These are phyloP conservation scores for Proteles cristata DNA, from an alignment of 2,113 vertebrate species.

Conservation along the genomic window DNA sequence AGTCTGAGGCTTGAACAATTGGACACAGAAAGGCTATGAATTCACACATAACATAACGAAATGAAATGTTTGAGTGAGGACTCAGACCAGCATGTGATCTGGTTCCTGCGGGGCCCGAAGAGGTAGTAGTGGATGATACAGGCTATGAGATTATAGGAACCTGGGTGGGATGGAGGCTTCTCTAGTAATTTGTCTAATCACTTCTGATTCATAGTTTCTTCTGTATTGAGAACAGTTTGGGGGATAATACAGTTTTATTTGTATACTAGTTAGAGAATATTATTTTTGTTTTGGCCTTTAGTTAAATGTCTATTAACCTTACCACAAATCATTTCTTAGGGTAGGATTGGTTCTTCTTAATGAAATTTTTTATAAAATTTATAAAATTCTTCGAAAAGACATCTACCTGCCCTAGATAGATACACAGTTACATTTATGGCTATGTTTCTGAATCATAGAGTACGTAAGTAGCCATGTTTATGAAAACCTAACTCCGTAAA, in stretches of 20 bases:
- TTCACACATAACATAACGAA: slow-evolving; percentile 13
- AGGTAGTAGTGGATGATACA: neutral
- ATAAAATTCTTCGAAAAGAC: slow-evolving; percentile 30
- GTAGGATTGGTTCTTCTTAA: neutral
- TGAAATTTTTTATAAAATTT: neutral
- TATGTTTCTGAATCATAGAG: neutral
- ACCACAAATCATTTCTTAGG: neutral
- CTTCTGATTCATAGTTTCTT: neutral
- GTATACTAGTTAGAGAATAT: neutral
- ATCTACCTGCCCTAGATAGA: neutral
- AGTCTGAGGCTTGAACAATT: slow-evolving; percentile 19
- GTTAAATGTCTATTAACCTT: slow-evolving; percentile 23
- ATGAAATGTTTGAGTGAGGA: neutral
- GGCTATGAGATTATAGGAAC: neutral
- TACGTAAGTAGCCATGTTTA: neutral
- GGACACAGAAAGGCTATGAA: slow-evolving; percentile 48
- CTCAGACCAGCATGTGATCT: neutral
- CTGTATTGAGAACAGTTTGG: neutral
- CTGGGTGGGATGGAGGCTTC: neutral
- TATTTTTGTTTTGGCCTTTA: neutral
- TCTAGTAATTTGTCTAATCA: neutral
- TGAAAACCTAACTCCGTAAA: neutral
- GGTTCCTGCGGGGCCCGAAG: neutral
- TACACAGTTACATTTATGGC: neutral
- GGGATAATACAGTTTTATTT: neutral